Evolutionary conservation across 2,888 invertebrate genomes (phyloP).

Genomic region (Cephus rjabovi): DNA sequence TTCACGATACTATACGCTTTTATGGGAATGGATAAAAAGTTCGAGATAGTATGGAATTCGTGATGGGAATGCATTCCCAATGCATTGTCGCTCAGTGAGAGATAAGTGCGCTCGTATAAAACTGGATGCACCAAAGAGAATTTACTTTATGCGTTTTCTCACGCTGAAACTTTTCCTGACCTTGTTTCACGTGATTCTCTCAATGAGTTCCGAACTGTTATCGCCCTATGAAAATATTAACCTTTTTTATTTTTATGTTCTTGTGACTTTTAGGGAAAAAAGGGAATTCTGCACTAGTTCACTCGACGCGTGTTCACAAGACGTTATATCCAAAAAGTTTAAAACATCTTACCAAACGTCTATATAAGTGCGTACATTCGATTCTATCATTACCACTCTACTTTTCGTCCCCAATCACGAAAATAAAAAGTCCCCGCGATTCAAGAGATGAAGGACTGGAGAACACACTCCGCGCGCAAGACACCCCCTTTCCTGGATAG

Average conservation of each 20-base stretch:
- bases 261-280: background rate
- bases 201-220: background rate
- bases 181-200: background rate
- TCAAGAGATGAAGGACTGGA: background rate
- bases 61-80: background rate
- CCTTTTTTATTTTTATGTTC: background rate
- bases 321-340: background rate
- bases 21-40: slow-evolving; percentile 2
- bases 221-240: background rate
- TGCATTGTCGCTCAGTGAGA: background rate
- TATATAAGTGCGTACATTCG: background rate
- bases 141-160: background rate
- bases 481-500: background rate
- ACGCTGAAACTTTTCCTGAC: background rate
- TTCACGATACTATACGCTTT: background rate
- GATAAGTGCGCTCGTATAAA: background rate
- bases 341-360: background rate
- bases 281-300: background rate
- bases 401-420: background rate
- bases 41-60: slow-evolving; percentile 15
- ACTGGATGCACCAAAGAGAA: background rate
- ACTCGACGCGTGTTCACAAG: background rate
- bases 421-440: background rate
- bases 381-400: background rate
- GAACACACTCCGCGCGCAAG: background rate